Evolutionary conservation across 2,888 invertebrate genomes (phyloP).

Genomic region (Nephrotoma appendiculata): DNA sequence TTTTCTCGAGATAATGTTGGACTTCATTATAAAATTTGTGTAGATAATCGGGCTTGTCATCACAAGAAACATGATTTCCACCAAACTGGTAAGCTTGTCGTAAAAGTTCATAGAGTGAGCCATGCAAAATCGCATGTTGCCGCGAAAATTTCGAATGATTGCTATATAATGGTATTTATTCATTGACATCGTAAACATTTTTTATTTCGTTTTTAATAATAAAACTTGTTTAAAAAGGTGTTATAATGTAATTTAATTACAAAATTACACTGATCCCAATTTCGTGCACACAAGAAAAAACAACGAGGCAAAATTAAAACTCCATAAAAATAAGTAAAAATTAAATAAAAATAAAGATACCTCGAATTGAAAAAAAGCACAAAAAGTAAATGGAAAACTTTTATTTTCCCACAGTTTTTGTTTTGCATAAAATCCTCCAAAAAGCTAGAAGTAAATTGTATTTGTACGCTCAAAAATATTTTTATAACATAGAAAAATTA

Average conservation of each 20-base stretch:
- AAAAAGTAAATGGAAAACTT: not conserved
- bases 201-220: not conserved
- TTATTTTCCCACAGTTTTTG: not conserved
- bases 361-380: not conserved
- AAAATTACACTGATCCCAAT: not conserved
- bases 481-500: not conserved
- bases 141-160: too few relatives aligned
- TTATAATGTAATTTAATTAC: not conserved
- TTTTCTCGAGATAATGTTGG: too few relatives aligned
- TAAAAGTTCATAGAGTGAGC: too few relatives aligned
- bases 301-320: not conserved
- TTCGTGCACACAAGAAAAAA: not conserved
- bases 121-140: too few relatives aligned
- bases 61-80: too few relatives aligned
- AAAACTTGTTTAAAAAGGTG: not conserved
- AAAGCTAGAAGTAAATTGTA: not conserved
- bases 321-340: not conserved
- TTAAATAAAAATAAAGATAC: not conserved
- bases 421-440: not conserved
- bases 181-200: not conserved
- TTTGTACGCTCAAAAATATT: not conserved
- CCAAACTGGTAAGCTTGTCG: too few relatives aligned
- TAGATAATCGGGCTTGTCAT: too few relatives aligned
- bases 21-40: too few relatives aligned
- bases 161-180: not conserved